A percentile compares a stretch with the other conserved stretches of the same genome.
These are phyloP conservation scores for Pantelozetes paolii DNA, from an alignment of 2,888 invertebrate genomes.

Conservation along the genomic window DNA sequence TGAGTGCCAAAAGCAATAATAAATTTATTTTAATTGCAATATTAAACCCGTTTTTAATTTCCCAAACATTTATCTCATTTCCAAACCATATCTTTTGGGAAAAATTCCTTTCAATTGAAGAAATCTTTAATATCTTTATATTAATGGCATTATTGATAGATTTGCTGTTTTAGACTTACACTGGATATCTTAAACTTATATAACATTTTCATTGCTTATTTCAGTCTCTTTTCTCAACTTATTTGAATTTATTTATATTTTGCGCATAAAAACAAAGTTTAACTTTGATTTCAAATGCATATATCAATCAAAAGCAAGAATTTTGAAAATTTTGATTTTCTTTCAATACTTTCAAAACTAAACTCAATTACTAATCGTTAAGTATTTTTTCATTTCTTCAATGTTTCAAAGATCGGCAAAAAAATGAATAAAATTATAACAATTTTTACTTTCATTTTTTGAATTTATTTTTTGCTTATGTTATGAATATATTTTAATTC, in stretches of 20 bases:
- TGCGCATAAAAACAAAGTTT: not conserved
- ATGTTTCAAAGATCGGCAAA: not conserved
- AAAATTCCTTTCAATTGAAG: constrained; percentile 16
- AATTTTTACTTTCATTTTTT: too few species aligned
- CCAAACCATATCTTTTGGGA: not conserved
- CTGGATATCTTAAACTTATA: not conserved
- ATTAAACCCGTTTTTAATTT: constrained; percentile 30
- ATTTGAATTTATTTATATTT: not conserved
- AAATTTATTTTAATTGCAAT: constrained; percentile 32
- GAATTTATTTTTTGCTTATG: too few species aligned
- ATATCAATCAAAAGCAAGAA: not conserved
- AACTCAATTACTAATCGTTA: constrained; percentile 6
- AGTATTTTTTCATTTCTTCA: not conserved
- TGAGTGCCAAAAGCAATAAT: not conserved
- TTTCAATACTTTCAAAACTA: not conserved
- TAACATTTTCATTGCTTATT: not conserved
- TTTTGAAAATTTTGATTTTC: not conserved
- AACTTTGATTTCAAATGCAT: not conserved
- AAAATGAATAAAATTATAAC: too few species aligned
- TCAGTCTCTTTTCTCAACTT: too few species aligned
- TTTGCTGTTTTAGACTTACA: not conserved
- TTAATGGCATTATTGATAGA: constrained; percentile 31
- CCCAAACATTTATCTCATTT: not conserved
- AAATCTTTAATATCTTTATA: constrained; percentile 21
- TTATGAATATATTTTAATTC: too few species aligned